These are phyloP conservation scores for Plectropomus leopardus DNA, from an alignment of 2,113 vertebrate genomes.

Conservation along the genomic window DNA sequence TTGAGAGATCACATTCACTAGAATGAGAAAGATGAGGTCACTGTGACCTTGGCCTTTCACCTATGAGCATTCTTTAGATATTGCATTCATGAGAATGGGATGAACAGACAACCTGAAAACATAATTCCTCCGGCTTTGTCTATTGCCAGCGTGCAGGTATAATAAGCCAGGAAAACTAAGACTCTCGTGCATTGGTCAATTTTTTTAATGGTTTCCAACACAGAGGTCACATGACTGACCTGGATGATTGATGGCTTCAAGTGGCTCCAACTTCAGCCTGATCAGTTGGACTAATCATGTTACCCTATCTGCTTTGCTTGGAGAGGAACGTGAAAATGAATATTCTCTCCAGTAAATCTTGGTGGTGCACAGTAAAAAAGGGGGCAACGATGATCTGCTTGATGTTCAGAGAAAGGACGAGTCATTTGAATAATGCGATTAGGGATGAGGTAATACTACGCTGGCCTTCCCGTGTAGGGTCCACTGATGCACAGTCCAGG, in stretches of 20 bases:
- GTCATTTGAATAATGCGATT: conserved; percentile 33
- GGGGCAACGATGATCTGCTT: neutral
- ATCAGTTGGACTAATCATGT: conserved; percentile 33
- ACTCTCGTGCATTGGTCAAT: too few relatives aligned
- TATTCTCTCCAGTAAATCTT: neutral
- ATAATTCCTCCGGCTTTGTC: too few relatives aligned
- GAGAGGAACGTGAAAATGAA: neutral
- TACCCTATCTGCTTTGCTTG: neutral
- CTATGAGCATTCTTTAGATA: too few relatives aligned
- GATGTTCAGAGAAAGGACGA: neutral
- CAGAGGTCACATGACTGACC: neutral
- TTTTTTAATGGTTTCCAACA: too few relatives aligned
- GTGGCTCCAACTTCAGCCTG: neutral
- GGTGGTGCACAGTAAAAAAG: neutral
- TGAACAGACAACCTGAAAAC: too few relatives aligned
- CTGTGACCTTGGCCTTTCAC: too few relatives aligned
- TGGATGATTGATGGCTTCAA: conserved; percentile 2
- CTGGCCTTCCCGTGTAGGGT: conserved; percentile 9
- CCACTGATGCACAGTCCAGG: neutral
- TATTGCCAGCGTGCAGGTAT: too few relatives aligned
- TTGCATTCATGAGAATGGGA: too few relatives aligned
- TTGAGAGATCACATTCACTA: too few relatives aligned
- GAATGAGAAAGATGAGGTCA: too few relatives aligned
- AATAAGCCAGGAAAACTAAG: too few relatives aligned
- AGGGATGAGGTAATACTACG: conserved; percentile 9